These are phyloP conservation scores for Chouioia cunea DNA, from an alignment of 2,888 invertebrate genomes.

Conservation along the genomic window DNA sequence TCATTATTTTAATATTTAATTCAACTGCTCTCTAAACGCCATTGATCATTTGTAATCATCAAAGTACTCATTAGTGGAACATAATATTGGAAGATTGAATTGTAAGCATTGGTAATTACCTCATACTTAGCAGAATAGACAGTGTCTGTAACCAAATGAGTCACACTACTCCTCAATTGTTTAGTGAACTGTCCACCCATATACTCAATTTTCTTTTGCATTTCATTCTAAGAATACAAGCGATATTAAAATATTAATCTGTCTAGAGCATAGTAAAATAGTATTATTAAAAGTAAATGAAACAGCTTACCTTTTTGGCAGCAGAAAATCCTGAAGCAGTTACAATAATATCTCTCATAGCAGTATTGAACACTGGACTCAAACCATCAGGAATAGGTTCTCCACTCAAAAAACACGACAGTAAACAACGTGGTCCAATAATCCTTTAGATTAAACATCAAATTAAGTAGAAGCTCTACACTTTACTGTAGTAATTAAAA, in stretches of 20 bases:
- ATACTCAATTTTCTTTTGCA: constrained; percentile 76
- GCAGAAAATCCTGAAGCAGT: constrained; percentile 74
- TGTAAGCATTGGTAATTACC: constrained; percentile 68
- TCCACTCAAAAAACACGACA: constrained; percentile 79
- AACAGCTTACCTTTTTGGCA: constrained; percentile 67
- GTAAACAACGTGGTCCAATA: constrained; percentile 85
- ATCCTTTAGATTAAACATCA: constrained; percentile 73
- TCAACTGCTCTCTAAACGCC: constrained; percentile 74
- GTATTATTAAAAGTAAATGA: constrained; percentile 11
- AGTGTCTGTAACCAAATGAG: constrained; percentile 85
- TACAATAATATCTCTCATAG: constrained; percentile 81
- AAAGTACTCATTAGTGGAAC: constrained; percentile 1
- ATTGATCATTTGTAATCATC: constrained; percentile 7
- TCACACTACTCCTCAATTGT: constrained; percentile 76
- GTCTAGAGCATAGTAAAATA: constrained; percentile 1
- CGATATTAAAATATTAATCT: constrained; percentile 10
- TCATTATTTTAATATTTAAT: constrained; percentile 77
- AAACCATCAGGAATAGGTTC: constrained; percentile 81
- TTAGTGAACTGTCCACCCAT: constrained; percentile 83
- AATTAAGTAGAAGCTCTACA: constrained; percentile 12
- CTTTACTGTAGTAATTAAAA: constrained; percentile 3
- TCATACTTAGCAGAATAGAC: constrained; percentile 83
- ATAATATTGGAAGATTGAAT: constrained; percentile 35
- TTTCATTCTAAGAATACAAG: constrained; percentile 69
- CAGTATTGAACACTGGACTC: constrained; percentile 84